phyloP scores from a whole-genome alignment of 2,797 vertebrate species.

The Sandelia bainsii region DNA sequence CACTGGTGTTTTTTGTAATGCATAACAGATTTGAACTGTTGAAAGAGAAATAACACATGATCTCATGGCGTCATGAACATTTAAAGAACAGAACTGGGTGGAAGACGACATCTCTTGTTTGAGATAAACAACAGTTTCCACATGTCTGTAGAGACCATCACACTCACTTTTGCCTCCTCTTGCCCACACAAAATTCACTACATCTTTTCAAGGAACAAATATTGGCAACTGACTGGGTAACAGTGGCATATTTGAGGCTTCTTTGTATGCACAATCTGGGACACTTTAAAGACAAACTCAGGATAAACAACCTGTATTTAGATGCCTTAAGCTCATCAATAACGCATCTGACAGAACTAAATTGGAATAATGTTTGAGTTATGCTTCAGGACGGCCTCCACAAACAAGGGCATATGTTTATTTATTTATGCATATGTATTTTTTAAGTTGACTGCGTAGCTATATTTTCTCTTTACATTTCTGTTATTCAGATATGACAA shows the following conservation, averaged over 20 bases:
- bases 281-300: constrained; percentile 19
- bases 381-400: neutral
- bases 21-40: neutral
- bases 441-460: neutral
- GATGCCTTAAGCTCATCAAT: constrained; percentile 41
- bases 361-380: constrained; percentile 41
- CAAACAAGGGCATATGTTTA: neutral
- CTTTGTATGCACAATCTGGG: neutral
- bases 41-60: neutral
- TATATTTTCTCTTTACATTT: constrained; percentile 4
- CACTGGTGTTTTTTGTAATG: neutral
- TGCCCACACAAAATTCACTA: neutral
- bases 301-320: constrained; percentile 43
- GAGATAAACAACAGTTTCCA: no score
- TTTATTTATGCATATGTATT: neutral
- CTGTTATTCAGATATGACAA: constrained; percentile 45
- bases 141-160: no score
- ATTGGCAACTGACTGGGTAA: neutral
- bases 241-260: neutral
- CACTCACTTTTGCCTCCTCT: constrained; percentile 5
- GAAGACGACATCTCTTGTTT: no score
- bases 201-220: constrained; percentile 2
- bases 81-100: neutral
- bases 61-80: neutral
- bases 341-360: constrained; percentile 43